phyloP scores from a whole-genome alignment of 2,113 vertebrate genomes.

The rabbit (Oryctolagus cuniculus) region mOryCun1.1 NC_091449.1:55850501-55851000 shows the following conservation, averaged over 20 bases:
- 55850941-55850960: not conserved
- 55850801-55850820: not conserved
- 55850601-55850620: not conserved
- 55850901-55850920: not conserved
- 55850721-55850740: not conserved
- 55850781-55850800: not conserved
- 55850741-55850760: not conserved
- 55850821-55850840: not conserved
- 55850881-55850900: not conserved
- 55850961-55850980: not conserved
- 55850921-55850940: not conserved
- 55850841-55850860: fast-evolving
- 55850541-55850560: not conserved
- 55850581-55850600: not conserved
- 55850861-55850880: not conserved
- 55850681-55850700: not conserved
- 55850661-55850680: not conserved
- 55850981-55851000: not conserved
- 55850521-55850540: not conserved
- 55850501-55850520: not conserved
- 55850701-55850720: not conserved
- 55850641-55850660: not conserved
- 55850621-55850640: not conserved
- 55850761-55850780: not conserved
- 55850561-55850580: not conserved